These are phyloP conservation scores for Junonia oenone DNA, from an alignment of 2,888 invertebrate genomes.

Conservation along the genomic window DNA sequence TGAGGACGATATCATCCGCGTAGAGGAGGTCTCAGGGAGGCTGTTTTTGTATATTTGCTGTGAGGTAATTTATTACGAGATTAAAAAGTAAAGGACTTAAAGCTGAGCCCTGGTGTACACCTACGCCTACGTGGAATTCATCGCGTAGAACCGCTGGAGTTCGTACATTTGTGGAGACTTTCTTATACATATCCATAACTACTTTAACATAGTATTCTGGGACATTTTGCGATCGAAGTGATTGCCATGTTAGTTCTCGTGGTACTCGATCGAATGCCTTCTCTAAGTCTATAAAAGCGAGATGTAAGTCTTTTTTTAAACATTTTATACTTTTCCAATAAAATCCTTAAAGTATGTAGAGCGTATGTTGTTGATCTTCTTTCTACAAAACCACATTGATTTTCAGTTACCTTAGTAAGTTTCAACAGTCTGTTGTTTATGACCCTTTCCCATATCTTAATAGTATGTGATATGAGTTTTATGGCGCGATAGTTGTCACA, in stretches of 20 bases:
- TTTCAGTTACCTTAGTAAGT: no score
- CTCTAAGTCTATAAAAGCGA: conserved; percentile 23
- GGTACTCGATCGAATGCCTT: conserved; percentile 26
- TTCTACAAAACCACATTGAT: neutral
- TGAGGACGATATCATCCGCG: no score
- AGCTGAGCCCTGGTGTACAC: no score
- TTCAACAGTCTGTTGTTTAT: no score
- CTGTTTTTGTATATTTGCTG: neutral
- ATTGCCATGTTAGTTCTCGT: conserved; percentile 18
- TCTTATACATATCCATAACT: neutral
- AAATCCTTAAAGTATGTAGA: no score
- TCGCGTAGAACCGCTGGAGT: neutral
- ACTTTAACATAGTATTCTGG: conserved; percentile 2
- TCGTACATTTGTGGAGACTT: neutral
- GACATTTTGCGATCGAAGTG: conserved; percentile 12
- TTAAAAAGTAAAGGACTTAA: neutral
- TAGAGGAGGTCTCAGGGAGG: no score
- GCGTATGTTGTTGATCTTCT: neutral
- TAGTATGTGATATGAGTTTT: neutral
- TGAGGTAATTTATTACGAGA: neutral
- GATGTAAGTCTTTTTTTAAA: conserved; percentile 19
- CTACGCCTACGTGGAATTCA: neutral
- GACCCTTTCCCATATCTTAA: neutral
- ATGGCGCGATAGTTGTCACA: neutral
- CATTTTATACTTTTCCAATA: conserved; percentile 19